Evolutionary conservation across 2,113 vertebrate genomes (phyloP), one percentile per base, ranked within the genome.

Genomic region (Pteruthius melanotis): DNA sequence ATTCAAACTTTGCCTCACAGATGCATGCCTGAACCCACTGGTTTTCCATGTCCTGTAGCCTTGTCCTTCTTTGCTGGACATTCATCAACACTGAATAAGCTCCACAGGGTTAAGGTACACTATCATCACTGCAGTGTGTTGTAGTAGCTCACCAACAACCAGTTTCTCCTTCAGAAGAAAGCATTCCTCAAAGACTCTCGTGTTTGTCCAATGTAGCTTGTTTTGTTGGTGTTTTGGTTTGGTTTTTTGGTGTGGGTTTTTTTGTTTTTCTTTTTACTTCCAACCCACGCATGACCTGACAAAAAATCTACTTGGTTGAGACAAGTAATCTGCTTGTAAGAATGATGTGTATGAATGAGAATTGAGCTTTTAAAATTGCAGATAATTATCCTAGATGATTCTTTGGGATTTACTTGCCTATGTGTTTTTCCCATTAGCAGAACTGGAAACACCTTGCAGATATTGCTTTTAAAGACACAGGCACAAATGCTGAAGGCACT

Each of bases 401-500:
- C 81, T 94, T 87, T 95, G 89, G 71, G 61, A 89, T 92, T 74
- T 40, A 84, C 54, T 49, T 42, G 54, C 23, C 37, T 26, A 16
- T 49, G 9, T 49, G 14, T n/a, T 84, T 53, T 87, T 83, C 65
- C 76, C 52, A 44, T 52, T 53, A 95, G 77, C 65, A 97, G 70
- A 96, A 42, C 49, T 56, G 39, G 87, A 90, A 93, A 88, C 77
- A 83, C 66, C 63, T 89, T 78, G 61, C 65, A 94, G 78, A 53
- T 72, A 70, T 7, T 22, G 21, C 44, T 95, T 94, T 70, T 81
- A 53, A 96, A 31, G 85, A 96, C 69, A 76, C 13, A 95, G 61
- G 79, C 92, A 97, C 84, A 88, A 91, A 87, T 65, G 85, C 63
- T 96, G 93, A 96, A 97, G 88, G 85, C 88, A 95, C 87, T 88